Conservation (phyloP, 2,888 invertebrate species). For the Theretra japonica region DNA sequence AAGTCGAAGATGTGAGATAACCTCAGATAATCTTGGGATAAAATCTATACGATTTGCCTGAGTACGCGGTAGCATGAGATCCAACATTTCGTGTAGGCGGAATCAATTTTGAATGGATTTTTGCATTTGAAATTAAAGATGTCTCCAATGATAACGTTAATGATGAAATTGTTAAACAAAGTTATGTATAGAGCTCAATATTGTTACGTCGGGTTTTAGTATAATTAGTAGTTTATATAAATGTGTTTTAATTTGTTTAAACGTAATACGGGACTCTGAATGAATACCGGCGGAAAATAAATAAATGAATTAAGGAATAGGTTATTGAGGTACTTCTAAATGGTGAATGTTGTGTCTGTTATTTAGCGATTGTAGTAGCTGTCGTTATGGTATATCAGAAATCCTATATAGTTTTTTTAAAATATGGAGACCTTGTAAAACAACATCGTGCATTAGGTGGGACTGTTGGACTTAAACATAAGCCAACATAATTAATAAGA, state of each 20-base stretch:
- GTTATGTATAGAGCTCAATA: not conserved
- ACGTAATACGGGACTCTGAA: not conserved
- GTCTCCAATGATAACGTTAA: conserved; percentile 9
- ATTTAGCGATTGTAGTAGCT: no score
- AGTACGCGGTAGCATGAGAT: conserved; percentile 65
- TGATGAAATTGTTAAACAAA: conserved; percentile 26
- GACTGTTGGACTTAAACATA: no score
- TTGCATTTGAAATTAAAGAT: conserved; percentile 33
- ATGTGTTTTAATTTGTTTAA: not conserved
- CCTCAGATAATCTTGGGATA: conserved; percentile 77
- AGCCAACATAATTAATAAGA: no score
- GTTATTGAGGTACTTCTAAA: no score
- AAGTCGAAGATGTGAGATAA: conserved; percentile 69
- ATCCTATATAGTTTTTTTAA: no score
- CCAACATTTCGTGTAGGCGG: conserved; percentile 49
- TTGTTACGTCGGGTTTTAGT: not conserved
- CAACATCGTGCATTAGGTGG: no score
- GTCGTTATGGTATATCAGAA: no score
- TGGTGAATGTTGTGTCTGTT: no score
- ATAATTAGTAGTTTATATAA: not conserved
- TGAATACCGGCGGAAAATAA: no score
- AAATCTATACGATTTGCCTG: conserved; percentile 74
- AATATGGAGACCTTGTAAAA: no score
- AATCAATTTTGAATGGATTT: conserved; percentile 54
- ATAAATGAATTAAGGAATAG: no score